Base-by-base conservation (phyloP, 1,140 invertebrate genomes). In the Cydia splendana region DNA sequence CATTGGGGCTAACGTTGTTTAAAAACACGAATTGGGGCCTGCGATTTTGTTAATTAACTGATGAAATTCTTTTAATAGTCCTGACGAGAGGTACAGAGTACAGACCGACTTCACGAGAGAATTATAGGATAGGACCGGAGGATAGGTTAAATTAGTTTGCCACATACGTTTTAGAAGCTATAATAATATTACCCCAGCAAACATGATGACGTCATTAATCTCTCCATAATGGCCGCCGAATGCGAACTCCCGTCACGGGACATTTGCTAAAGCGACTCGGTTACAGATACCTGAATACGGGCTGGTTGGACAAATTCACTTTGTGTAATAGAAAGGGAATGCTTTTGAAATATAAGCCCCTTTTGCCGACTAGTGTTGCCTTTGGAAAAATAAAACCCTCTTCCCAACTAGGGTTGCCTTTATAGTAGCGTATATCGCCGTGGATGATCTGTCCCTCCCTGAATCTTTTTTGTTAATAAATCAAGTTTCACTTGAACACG, bases 201-300 rank as follows among this genome's bases (percentile, higher is more conserved):
- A 81, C 82, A 83, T 79, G 80, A 83, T 86, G 84, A 85, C 80
- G 80, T 87, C 85, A 87, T 87, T 84, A 87, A 87, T 87, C 84
- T 84, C 81, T 77, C 75, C 53, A 81, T 87, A 89, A 88, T 86
- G 84, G 85, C 80, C 82, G 79, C 78, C 82, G 73, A 87, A 84
- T 82, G 82, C 81, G 82, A 75, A 80, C 77, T 79, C 79, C 76
- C 82, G 85, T 85, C 85, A 88, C 83, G 85, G 86, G 79, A 86
- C 88, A 71, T 71, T 71, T 71, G 67, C 15, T 71, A 71, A 71
- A 71, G 67, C n/a, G 67, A 71, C 34, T 18, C 67, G 38, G 67
- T 71, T 71, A 45, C 67, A 71, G 67, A 71, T 71, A 71, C 34
- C 67, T 71, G 38, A 71, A 42, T 18, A 45, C 67, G 13, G 18